Base-by-base conservation (phyloP, 2,113 vertebrate species). In the Sinosuthora webbiana region DNA sequence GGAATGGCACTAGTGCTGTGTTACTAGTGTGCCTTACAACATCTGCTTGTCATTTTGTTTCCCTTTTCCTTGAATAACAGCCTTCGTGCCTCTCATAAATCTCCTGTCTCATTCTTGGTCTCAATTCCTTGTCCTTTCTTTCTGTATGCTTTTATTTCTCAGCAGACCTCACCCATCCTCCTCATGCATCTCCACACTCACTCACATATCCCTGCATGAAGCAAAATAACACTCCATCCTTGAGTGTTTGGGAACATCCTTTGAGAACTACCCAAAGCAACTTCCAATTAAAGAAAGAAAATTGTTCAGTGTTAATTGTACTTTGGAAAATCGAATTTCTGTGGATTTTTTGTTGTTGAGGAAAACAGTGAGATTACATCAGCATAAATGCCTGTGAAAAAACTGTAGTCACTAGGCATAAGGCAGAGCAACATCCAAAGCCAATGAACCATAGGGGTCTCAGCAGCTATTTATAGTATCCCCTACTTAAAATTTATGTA, bases 401-500 rank as follows among this genome's bases (percentile, higher is more conserved):
- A 69, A 85, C 10, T 70, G 50, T 42, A 97, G 89, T 81, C 82
- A 62, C 65, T 78, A 91, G 88, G 89, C 49, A 77, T 94, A 92
- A 91, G 52, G 87, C 73, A 97, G 70, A 95, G 68, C 62, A 78
- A 91, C 92, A 53, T 91, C 84, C 83, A 95, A 94, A 86, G 86
- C 81, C 89, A 96, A 55, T 89, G 93, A 97, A 91, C 96, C 95
- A 81, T 94, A 71, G 83, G 71, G 90, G 57, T 92, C 93, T 92
- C 80, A 68, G 64, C 65, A 91, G 79, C 90, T 93, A 95, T 95
- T 94, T 86, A 76, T 84, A 90, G 83, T n/a, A 92, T 50, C 83
- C 65, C 76, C 81, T 91, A 45, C 88, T 97, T 95, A 84, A 91
- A 95, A 97, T 91, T 81, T 90, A 95, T 92, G 90, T 91, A 83